Evolutionary conservation across 2,113 vertebrate genomes (phyloP), one percentile per base, ranked within the genome.

Genomic region (Probosciger aterrimus): DNA sequence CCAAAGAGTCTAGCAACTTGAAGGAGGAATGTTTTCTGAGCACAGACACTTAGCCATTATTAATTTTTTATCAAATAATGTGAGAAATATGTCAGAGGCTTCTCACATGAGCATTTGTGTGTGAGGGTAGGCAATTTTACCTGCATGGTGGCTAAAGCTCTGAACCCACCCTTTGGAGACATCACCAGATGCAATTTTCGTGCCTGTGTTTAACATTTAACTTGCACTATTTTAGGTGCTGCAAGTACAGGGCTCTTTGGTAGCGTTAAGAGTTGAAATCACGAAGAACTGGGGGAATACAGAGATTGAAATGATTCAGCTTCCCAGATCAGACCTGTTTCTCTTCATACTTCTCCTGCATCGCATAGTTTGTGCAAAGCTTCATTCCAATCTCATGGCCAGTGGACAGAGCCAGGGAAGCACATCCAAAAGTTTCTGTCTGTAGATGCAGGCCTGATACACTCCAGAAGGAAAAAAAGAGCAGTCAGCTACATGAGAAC

Each of bases 401-500:
- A 5, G 44, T n/a, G 30, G 53, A 55, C 37, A 46, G 50, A 75
- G 11, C 20, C 19, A 67, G 49, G 59, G 43, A 70, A 53, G 23
- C 1, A 1, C 17, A 77, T 69, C 57, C 7, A 18, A 89, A 92
- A 96, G 75, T 83, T 91, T 84, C 78, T 81, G n/a, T 88, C 88
- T 79, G 62, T 31, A 52, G 47, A 7, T 91, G 93, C 55, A 67
- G 68, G 76, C 83, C 87, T 94, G 90, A 95, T 93, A 93, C 78
- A 82, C 80, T 96, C 82, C 78, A 96, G 85, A 90, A 97, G 79
- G 22, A 50, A 57, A 86, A 92, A 97, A 97, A 95, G 95, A 97
- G 93, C 97, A 97, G 97, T 97, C 96, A 96, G 91, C 76, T 91
- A 68, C 93, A 96, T n/a, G 82, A 97, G 94, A 97, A 93, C 85